Base-by-base conservation (phyloP, 2,113 vertebrate species). In the Tricholaema leucomelas region DNA sequence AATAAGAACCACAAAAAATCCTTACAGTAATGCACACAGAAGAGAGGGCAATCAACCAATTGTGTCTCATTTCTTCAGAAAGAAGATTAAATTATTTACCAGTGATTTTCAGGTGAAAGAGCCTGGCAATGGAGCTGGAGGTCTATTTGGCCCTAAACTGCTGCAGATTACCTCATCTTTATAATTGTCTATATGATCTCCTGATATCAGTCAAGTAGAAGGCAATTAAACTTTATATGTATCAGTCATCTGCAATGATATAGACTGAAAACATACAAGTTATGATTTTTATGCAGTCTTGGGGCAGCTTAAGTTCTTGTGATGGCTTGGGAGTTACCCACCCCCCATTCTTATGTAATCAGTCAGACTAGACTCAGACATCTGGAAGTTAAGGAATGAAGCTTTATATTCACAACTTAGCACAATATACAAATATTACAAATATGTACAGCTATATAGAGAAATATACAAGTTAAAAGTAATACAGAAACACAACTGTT, bases 191-290 rank as follows among this genome's bases (percentile, higher is more conserved):
- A 1, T 1, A 1, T 67, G 12, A 3, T 76, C 3, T 67, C 60
- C 58, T 64, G 31, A 35, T 23, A 9, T 27, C 8, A 10, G 28
- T 3, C 21, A 77, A 75, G 38, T 0, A 81, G 35, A 84, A 42
- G n/a, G 30, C 17, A 92, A 52, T 12, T 73, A 33, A 58, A 60
- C 5, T 54, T 79, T 23, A 5, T n/a, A 5, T 17, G 3, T 5
- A 13, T 19, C 28, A 24, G 2, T 3, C 70, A n/a, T n/a, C n/a
- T n/a, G 10, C 5, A n/a, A 21, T 35, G 4, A 6, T n/a, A 52
- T 2, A 59, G 40, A 25, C 6, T 35, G 20, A 35, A 17, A 76
- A 75, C 9, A 31, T 0, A 0, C 12, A 36, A 44, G 6, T 6
- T 30, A 56, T 56, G 40, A 50, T 38, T 80, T 50, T 66, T 25